phyloP scores from a whole-genome alignment of 2,888 invertebrate genomes.

The Aporophyla nigra region DNA sequence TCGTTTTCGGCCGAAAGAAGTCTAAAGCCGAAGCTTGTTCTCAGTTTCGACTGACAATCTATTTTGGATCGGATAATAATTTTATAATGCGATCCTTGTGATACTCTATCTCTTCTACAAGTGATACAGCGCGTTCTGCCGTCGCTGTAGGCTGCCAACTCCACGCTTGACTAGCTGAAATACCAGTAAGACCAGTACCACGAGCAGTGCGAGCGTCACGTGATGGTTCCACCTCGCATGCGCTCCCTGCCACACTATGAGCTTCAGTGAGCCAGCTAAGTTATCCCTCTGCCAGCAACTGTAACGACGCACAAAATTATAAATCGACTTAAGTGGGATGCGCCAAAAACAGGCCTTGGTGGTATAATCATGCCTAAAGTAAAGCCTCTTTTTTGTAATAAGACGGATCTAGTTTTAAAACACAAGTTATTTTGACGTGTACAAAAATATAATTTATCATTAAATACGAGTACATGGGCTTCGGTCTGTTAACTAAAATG shows the following conservation, averaged over 20 bases:
- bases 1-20: too few relatives aligned
- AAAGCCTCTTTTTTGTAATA: too few relatives aligned
- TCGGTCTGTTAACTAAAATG: too few relatives aligned
- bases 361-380: too few relatives aligned
- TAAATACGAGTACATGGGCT: too few relatives aligned
- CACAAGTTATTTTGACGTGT: too few relatives aligned
- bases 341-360: too few relatives aligned
- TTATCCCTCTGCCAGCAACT: conserved; percentile 93
- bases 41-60: too few relatives aligned
- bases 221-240: conserved; percentile 86
- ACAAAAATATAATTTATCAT: too few relatives aligned
- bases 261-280: conserved; percentile 91
- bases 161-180: conserved; percentile 68
- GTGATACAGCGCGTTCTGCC: not conserved
- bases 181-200: conserved; percentile 77
- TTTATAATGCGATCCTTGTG: not conserved
- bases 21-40: too few relatives aligned
- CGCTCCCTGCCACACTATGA: conserved; percentile 88
- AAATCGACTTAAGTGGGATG: not conserved
- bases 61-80: too few relatives aligned
- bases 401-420: too few relatives aligned
- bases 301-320: conserved; percentile 19
- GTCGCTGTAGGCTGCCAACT: conserved; percentile 91
- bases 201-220: conserved; percentile 81
- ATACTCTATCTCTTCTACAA: not conserved